A percentile compares a stretch with the other conserved stretches of the same genome.
These are phyloP conservation scores for Cremastinae sp. DNA, from an alignment of 2,888 invertebrate genomes.

Conservation along the genomic window DNA sequence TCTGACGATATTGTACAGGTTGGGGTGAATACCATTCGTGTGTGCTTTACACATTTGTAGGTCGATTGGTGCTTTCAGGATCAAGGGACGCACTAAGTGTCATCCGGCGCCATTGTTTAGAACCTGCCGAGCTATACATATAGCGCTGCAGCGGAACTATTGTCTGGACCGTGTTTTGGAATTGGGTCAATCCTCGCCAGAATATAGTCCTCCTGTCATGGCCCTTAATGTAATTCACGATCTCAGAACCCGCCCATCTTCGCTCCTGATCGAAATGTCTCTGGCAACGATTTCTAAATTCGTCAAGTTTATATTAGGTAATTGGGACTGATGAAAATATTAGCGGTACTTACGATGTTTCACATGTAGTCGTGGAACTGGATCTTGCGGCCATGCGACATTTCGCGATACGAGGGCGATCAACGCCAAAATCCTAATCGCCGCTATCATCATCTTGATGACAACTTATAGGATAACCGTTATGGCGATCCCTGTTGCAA, in stretches of 20 bases:
- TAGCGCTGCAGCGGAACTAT: not conserved
- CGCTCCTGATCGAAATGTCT: not conserved
- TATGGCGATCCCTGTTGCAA: constrained; percentile 34
- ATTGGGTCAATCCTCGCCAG: constrained; percentile 10
- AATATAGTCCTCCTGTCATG: not conserved
- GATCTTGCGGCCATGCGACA: constrained; percentile 88
- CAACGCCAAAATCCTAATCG: constrained; percentile 79
- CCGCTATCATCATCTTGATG: constrained; percentile 70
- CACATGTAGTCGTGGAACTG: constrained; percentile 85
- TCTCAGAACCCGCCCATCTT: not conserved
- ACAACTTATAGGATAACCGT: constrained; percentile 45
- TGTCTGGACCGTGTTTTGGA: not conserved
- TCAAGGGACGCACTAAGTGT: constrained; percentile 3
- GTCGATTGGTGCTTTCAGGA: not conserved
- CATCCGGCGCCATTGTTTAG: constrained; percentile 15
- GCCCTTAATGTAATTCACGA: not conserved
- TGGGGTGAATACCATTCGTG: not conserved
- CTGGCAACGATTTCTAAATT: not conserved
- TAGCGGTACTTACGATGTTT: constrained; percentile 83
- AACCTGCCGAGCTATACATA: not conserved
- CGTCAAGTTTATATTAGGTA: not conserved
- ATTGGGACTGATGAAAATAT: not conserved
- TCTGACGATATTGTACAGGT: constrained; percentile 6
- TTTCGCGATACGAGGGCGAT: constrained; percentile 83
- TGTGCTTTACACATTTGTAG: constrained; percentile 6